phyloP scores from a whole-genome alignment of 2,888 invertebrate genomes.

The Acanthopleura granulata region DNA sequence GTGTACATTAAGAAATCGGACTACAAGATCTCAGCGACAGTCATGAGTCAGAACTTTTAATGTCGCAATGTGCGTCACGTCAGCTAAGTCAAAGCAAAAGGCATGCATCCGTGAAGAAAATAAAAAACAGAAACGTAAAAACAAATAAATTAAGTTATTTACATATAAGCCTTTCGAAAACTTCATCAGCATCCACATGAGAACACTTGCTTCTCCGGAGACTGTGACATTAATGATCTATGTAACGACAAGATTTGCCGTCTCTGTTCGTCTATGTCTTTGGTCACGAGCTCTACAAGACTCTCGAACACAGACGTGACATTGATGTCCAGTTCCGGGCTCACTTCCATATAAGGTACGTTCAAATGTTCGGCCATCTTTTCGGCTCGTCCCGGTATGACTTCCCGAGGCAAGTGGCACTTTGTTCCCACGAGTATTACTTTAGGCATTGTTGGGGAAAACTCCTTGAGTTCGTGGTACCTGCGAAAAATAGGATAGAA shows the following conservation, averaged over 20 bases:
- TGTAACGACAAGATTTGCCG: not conserved
- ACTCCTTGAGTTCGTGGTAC: slow-evolving; percentile 43
- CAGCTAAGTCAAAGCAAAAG: no score
- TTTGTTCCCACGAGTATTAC: slow-evolving; percentile 45
- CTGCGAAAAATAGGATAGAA: slow-evolving; percentile 24
- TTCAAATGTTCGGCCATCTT: slow-evolving; percentile 45
- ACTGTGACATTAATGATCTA: not conserved
- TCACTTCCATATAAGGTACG: slow-evolving; percentile 49
- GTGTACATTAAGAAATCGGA: no score
- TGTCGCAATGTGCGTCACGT: no score
- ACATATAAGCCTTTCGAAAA: no score
- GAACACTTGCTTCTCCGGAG: not conserved
- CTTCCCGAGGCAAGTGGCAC: slow-evolving; percentile 40
- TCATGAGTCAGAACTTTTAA: no score
- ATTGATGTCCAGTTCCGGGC: slow-evolving; percentile 40
- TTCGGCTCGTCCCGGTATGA: slow-evolving; percentile 43
- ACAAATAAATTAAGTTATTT: no score
- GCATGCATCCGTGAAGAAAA: no score
- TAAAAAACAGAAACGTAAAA: no score
- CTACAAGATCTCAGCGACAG: no score
- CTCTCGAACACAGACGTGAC: slow-evolving; percentile 45
- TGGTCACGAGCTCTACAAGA: slow-evolving; percentile 42
- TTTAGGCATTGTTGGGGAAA: slow-evolving; percentile 37
- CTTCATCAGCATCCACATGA: not conserved
- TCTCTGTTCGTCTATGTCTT: slow-evolving; percentile 21